Evolutionary conservation across 2,113 vertebrate genomes (phyloP), one percentile per base, ranked within the genome.

Genomic region (Eleginops maclovinus): DNA sequence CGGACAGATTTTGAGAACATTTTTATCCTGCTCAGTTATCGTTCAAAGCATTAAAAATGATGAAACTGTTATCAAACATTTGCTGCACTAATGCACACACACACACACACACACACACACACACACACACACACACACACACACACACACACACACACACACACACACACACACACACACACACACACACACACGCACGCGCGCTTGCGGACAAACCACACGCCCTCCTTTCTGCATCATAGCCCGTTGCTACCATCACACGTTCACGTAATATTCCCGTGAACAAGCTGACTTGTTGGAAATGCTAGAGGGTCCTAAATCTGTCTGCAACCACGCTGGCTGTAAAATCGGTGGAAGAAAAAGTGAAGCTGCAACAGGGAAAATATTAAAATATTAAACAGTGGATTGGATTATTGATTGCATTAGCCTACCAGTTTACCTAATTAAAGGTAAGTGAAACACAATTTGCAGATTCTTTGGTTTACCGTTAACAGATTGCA

Each of bases 271-370:
- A 89, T 79, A 75, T 88, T 91, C 84, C 70, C 56, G 72, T 68
- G 72, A 75, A 87, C 85, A 87, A 77, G 77, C 89, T 68, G 89
- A 92, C 83, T 90, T 91, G 89, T 88, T 87, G 85, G 87, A 87
- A 88, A 92, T 88, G 91, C 86, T 85, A 46, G 83, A 76, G 82
- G 80, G 90, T 84, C 86, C 76, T 26, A 78, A 66, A 81, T 65
- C 75, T 67, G 44, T 86, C 67, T 72, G 59, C 76, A 8, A 54
- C 58, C 74, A 53, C 79, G 46, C 69, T 40, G 80, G 68, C 82
- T 79, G 79, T 56, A 56, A 56, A 71, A 88, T 44, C 79, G 22
- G 73, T 17, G 69, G 62, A 72, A 72, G 43, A 69, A 40, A 75
- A 87, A 91, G 85, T 85, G 26, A 88, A 88, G 47, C 63, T 43